These are phyloP conservation scores for Desmodus rotundus DNA, from an alignment of 2,113 vertebrate genomes.

Conservation along the genomic window DNA sequence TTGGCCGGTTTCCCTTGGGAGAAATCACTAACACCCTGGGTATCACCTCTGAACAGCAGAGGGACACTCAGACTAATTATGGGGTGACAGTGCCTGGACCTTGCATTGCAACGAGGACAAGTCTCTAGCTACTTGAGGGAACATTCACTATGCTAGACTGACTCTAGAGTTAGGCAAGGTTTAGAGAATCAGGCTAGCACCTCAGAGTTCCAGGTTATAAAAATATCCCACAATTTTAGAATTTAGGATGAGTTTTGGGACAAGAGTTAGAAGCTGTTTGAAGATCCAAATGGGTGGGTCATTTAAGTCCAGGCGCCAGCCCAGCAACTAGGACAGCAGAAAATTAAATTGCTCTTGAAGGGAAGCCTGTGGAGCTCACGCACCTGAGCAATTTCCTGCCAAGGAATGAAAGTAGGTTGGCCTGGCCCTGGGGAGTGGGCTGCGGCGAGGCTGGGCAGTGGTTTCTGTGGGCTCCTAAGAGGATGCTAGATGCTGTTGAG, in stretches of 20 bases:
- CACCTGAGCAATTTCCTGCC: background rate
- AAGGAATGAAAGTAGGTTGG: background rate
- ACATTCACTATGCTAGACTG: background rate
- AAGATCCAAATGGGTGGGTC: background rate
- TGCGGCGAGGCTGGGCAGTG: accelerated
- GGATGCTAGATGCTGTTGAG: background rate
- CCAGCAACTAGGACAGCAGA: background rate
- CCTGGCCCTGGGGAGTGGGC: accelerated
- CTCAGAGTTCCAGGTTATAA: background rate
- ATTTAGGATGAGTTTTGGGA: background rate
- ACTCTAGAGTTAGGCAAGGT: background rate
- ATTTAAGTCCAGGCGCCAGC: background rate
- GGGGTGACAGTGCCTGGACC: background rate
- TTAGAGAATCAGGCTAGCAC: background rate
- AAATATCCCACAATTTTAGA: background rate
- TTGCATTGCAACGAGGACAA: background rate
- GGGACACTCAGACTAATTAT: background rate
- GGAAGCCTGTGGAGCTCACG: background rate
- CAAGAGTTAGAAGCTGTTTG: background rate
- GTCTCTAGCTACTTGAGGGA: background rate
- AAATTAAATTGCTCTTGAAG: background rate
- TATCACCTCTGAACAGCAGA: background rate
- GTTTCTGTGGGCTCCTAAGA: background rate
- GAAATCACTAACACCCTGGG: background rate
- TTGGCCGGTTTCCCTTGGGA: background rate